Percentiles rank a stretch among this genome's conserved stretches.
Conservation (phyloP, 2,797 vertebrate species). For the Craterocephalus amniculus region DNA sequence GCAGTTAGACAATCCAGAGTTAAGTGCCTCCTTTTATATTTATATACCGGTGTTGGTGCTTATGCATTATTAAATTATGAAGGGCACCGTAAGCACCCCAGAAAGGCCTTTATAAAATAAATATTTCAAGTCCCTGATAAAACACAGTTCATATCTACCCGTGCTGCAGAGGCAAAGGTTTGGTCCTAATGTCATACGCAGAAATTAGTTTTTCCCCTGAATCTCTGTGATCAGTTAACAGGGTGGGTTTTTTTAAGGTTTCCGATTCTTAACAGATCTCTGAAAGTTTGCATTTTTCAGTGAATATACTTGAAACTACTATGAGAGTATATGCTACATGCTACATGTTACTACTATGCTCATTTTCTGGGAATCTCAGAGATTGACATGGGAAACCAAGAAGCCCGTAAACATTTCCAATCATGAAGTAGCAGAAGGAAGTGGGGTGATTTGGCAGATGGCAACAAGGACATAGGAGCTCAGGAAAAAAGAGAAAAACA, state of each 20-base stretch:
- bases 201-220: slow-evolving; percentile 42
- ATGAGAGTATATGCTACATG: too few relatives aligned
- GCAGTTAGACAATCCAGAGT: slow-evolving; percentile 70
- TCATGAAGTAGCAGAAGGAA: slow-evolving; percentile 25
- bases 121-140: slow-evolving; percentile 83
- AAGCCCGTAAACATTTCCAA: slow-evolving; percentile 25
- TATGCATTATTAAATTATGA: slow-evolving; percentile 83
- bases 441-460: slow-evolving; percentile 24
- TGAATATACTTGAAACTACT: neutral
- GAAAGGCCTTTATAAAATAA: slow-evolving; percentile 80
- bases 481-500: slow-evolving; percentile 12
- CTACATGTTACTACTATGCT: too few relatives aligned
- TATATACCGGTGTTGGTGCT: slow-evolving; percentile 70
- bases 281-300: slow-evolving; percentile 22
- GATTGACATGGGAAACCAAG: slow-evolving; percentile 48
- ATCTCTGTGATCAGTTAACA: slow-evolving; percentile 13
- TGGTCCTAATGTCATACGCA: slow-evolving; percentile 55
- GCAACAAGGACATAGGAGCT: slow-evolving; percentile 24
- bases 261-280: slow-evolving; percentile 47
- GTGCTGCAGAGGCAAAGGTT: slow-evolving; percentile 57
- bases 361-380: slow-evolving; percentile 30
- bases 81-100: slow-evolving; percentile 74
- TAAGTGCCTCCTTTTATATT: slow-evolving; percentile 82
- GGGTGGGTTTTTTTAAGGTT: slow-evolving; percentile 10
- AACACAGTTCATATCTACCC: slow-evolving; percentile 73